Conservation (phyloP, 2,797 vertebrate genomes). For the Mus minutoides region DNA sequence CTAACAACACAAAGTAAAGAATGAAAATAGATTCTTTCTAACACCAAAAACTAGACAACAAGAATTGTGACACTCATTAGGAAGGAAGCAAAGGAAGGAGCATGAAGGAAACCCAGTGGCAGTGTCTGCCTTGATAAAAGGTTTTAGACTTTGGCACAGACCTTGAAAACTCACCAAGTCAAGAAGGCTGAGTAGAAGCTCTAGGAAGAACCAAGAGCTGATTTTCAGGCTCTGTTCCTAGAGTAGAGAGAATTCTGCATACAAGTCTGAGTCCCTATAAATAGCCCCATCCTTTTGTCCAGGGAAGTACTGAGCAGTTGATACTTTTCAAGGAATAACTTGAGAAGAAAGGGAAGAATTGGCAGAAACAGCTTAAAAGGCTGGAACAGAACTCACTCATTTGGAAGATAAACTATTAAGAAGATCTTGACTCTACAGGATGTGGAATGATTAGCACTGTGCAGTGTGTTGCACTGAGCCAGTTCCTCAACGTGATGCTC, state of each 20-base stretch:
- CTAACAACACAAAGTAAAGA: not conserved
- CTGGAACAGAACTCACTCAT: not conserved
- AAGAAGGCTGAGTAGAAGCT: not conserved
- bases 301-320: not conserved
- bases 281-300: not conserved
- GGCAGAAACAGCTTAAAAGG: not conserved
- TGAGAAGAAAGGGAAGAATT: not conserved
- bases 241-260: not conserved
- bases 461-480: not conserved
- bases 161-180: not conserved
- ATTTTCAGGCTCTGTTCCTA: not conserved
- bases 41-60: not conserved
- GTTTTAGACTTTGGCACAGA: not conserved
- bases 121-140: not conserved
- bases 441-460: not conserved
- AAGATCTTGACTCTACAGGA: not conserved
- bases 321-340: too few relatives aligned
- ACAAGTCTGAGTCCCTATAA: not conserved
- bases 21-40: not conserved
- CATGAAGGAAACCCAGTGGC: too few relatives aligned
- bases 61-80: not conserved
- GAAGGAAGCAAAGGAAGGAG: not conserved
- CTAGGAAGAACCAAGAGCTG: too few relatives aligned
- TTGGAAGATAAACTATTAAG: not conserved
- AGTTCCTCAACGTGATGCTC: not conserved